Conservation (phyloP, 2,113 vertebrate species). For the Acanthochromis polyacanthus region DNA sequence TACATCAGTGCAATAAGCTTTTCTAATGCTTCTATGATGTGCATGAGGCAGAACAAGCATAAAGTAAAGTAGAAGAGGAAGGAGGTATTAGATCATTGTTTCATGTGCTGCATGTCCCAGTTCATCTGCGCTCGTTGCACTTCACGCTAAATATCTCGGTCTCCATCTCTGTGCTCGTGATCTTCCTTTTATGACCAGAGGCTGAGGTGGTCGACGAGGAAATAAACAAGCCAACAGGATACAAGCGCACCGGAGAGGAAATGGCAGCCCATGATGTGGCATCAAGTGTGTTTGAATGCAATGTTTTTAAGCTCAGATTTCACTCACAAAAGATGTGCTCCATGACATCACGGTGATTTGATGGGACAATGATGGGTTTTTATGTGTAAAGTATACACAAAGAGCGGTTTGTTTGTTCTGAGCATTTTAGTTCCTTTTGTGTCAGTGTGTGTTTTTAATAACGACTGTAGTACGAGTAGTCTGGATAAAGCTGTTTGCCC, state of each 20-base stretch:
- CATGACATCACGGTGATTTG: slow-evolving; percentile 45
- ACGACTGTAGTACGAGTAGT: background rate
- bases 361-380: slow-evolving; percentile 22
- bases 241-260: slow-evolving; percentile 21
- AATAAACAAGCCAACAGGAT: background rate
- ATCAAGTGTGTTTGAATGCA: slow-evolving; percentile 31
- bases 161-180: slow-evolving; percentile 1
- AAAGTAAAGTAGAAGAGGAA: slow-evolving; percentile 17
- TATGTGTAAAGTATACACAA: slow-evolving; percentile 19
- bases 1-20: background rate
- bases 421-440: slow-evolving; percentile 16
- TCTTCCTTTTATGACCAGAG: slow-evolving; percentile 32
- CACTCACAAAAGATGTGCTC: slow-evolving; percentile 42
- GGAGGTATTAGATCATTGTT: slow-evolving; percentile 3
- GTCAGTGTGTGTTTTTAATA: slow-evolving; percentile 35
- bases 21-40: background rate
- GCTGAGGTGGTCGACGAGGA: slow-evolving; percentile 17
- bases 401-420: slow-evolving; percentile 17
- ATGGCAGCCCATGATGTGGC: background rate
- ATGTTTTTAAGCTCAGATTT: slow-evolving; percentile 43
- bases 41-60: too few relatives aligned
- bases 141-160: background rate
- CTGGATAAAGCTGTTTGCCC: slow-evolving; percentile 10
- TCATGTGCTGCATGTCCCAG: background rate
- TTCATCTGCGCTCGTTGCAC: background rate